phyloP scores from a whole-genome alignment of 2,113 vertebrate species.

The Crotalus horridus region DNA sequence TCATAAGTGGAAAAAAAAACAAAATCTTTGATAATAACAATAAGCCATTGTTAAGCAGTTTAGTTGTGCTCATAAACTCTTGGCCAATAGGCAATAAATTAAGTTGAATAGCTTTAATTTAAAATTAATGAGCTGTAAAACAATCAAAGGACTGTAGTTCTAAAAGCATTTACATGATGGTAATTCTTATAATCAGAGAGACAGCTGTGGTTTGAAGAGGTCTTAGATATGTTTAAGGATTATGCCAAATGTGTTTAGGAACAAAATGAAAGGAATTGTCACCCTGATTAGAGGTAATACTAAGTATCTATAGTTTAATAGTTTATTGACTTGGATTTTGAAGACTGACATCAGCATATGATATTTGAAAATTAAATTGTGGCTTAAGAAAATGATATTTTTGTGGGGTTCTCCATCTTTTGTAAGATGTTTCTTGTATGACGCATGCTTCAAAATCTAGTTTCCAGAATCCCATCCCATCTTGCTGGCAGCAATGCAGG shows the following conservation, averaged over 20 bases:
- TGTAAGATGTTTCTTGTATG: background rate
- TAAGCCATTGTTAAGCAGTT: conserved; percentile 2
- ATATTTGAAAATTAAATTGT: background rate
- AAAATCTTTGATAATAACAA: background rate
- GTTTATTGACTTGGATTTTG: background rate
- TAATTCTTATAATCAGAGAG: background rate
- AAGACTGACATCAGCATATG: background rate
- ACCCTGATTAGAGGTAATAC: background rate
- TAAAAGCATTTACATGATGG: background rate
- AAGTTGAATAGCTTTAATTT: conserved; percentile 6
- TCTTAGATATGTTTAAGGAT: background rate
- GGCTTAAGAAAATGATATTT: background rate
- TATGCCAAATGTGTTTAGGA: background rate
- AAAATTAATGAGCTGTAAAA: conserved; percentile 16
- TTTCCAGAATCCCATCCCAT: background rate
- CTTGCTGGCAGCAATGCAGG: background rate
- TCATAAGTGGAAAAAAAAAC: background rate
- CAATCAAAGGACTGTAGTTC: background rate
- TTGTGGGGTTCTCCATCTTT: background rate
- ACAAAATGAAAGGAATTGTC: background rate
- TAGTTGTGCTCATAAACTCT: background rate
- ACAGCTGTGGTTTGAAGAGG: background rate
- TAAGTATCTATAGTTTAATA: background rate
- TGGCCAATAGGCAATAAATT: background rate
- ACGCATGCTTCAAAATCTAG: background rate